phyloP scores from a whole-genome alignment of 2,113 vertebrate genomes.

The Larimichthys polyactis region DNA sequence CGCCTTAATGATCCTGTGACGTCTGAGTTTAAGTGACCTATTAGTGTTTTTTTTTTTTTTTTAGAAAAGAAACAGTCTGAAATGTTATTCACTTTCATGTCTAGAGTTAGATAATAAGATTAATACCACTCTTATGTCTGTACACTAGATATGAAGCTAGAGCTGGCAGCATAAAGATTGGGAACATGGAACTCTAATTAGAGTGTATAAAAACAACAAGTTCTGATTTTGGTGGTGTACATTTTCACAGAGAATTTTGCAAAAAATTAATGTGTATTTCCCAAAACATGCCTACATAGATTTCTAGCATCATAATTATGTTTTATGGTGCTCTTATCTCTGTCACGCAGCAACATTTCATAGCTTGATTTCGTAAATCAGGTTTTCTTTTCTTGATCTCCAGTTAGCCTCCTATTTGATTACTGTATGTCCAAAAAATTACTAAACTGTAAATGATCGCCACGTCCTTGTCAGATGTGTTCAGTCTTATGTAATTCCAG shows the following conservation, averaged over 20 bases:
- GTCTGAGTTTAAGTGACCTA: slow-evolving; percentile 23
- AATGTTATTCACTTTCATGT: neutral
- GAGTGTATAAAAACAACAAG: too few relatives aligned
- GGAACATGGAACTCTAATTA: too few relatives aligned
- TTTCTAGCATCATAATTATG: neutral
- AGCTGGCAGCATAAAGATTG: too few relatives aligned
- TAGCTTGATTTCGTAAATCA: neutral
- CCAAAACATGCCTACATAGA: neutral
- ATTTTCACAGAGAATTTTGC: neutral
- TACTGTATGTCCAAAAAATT: neutral
- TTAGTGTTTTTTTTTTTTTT: neutral
- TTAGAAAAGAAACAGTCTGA: neutral
- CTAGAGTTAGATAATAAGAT: slow-evolving; percentile 6
- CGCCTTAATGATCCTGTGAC: slow-evolving; percentile 7
- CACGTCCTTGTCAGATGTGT: neutral
- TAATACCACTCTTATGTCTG: neutral
- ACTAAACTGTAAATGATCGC: neutral
- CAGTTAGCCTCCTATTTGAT: neutral
- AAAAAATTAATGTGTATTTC: neutral
- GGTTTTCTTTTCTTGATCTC: neutral
- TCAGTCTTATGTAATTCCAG: slow-evolving; percentile 54
- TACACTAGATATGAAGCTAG: neutral
- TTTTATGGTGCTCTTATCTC: neutral
- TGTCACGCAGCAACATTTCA: neutral
- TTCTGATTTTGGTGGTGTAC: neutral